Evolutionary conservation across 2,888 invertebrate species (phyloP), one percentile per base, ranked within the genome.

Genomic region (Apodemia duryi): DNA sequence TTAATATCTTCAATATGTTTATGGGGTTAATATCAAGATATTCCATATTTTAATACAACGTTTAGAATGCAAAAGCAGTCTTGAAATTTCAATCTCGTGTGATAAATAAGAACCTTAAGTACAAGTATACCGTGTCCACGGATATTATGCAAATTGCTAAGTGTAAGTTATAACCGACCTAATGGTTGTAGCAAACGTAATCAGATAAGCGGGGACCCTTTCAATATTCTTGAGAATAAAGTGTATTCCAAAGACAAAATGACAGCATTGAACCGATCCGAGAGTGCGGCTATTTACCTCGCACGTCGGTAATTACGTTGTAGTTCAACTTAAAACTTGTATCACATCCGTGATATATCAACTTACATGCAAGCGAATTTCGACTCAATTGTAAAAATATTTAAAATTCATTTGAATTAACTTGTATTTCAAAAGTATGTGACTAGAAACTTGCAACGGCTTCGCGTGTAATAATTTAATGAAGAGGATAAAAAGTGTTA

Each of bases 221-320:
- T 77, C 78, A 78, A 81, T 84, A 83, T 85, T 84, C 81, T 81
- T 78, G 77, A 73, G 79, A 77, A 79, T 84, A 81, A 83, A 85
- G 78, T 79, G 82, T 79, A 66, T 67, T 68, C 69, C 81, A 78
- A 81, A 81, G 80, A 77, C 77, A 76, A 80, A 85, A 86, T 86
- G 87, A 87, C 85, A 86, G 83, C 79, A 79, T 77, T 79, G 79
- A 79, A 75, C 73, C 72, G 77, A 80, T 79, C 77, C 7, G 38
- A 77, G 70, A 78, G 83, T 69, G 71, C 79, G 84, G 85, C 84
- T 87, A 85, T 88, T 88, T 88, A 86, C 85, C 85, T 83, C 84
- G 78, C 83, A 83, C 85, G 84, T 85, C 85, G 81, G 86, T 91
- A 91, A 91, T 89, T 89, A 90, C 84, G 84, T 81, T 80, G 79